These are phyloP conservation scores for Amniataba percoides DNA, from an alignment of 2,797 vertebrate genomes.

Conservation along the genomic window DNA sequence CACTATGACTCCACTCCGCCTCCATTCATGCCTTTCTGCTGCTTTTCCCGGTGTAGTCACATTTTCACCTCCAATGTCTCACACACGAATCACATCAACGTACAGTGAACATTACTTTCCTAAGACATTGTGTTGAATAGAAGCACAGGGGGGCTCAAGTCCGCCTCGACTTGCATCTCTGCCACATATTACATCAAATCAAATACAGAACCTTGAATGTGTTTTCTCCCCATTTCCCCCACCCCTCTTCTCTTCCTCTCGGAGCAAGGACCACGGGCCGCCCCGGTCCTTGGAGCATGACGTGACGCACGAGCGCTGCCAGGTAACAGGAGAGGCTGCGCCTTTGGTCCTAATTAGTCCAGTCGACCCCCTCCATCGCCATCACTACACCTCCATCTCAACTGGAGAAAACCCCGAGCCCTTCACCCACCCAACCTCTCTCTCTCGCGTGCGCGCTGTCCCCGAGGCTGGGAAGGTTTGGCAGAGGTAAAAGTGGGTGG, in stretches of 20 bases:
- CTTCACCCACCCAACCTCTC: conserved; percentile 32
- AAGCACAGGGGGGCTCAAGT: conserved; percentile 54
- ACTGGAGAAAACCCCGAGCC: conserved; percentile 39
- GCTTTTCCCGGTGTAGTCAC: conserved; percentile 38
- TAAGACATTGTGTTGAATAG: conserved; percentile 58
- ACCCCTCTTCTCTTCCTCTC: conserved; percentile 42
- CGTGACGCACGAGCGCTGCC: conserved; percentile 62
- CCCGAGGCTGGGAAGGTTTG: conserved; percentile 44
- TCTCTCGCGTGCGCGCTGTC: conserved; percentile 24
- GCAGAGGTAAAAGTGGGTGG: conserved; percentile 31
- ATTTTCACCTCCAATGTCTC: conserved; percentile 39
- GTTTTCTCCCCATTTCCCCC: conserved; percentile 47
- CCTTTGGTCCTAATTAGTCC: conserved; percentile 82
- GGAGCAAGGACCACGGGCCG: conserved; percentile 49
- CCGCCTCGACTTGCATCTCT: conserved; percentile 64
- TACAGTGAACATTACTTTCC: conserved; percentile 55
- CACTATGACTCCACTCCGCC: conserved; percentile 46
- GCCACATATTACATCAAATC: conserved; percentile 73
- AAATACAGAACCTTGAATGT: conserved; percentile 71
- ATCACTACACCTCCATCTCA: conserved; percentile 49
- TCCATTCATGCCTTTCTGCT: conserved; percentile 42
- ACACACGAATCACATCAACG: conserved; percentile 40
- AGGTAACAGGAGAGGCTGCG: conserved; percentile 77
- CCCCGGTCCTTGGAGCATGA: conserved; percentile 69
- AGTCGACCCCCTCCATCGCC: conserved; percentile 54